A percentile compares a stretch with the other conserved stretches of the same genome.
These are phyloP conservation scores for Agapornis roseicollis DNA, from an alignment of 2,113 vertebrate species.

Conservation along the genomic window DNA sequence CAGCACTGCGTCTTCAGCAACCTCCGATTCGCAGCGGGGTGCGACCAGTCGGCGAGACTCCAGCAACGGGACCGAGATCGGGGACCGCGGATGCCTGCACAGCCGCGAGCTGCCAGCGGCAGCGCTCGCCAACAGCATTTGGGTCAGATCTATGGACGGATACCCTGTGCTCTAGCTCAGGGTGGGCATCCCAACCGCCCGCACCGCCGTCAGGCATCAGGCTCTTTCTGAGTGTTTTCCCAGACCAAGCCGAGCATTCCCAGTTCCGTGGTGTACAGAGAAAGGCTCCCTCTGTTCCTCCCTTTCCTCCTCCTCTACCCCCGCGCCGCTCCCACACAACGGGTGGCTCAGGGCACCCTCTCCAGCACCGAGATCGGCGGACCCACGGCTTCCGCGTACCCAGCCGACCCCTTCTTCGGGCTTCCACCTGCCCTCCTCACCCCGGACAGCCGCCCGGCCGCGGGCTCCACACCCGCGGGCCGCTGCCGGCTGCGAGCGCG, in stretches of 20 bases:
- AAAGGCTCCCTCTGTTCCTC: background rate
- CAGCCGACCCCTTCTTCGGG: background rate
- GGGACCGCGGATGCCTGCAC: background rate
- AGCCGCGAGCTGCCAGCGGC: background rate
- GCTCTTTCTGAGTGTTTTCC: no score
- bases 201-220: background rate
- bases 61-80: background rate
- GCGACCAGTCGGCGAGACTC: no score
- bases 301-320: background rate
- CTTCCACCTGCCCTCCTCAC: no score
- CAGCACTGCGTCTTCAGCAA: background rate
- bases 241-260: background rate
- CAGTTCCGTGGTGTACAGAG: background rate
- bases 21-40: fast-evolving
- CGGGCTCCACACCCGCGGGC: no score
- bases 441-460: fast-evolving
- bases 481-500: no score
- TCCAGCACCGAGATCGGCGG: background rate
- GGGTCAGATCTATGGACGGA: no score
- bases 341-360: background rate
- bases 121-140: background rate
- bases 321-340: background rate
- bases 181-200: background rate
- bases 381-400: background rate
- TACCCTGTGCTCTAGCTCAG: no score